These are phyloP conservation scores for Sipha flava DNA, from an alignment of 1,140 invertebrate genomes.

Conservation along the genomic window DNA sequence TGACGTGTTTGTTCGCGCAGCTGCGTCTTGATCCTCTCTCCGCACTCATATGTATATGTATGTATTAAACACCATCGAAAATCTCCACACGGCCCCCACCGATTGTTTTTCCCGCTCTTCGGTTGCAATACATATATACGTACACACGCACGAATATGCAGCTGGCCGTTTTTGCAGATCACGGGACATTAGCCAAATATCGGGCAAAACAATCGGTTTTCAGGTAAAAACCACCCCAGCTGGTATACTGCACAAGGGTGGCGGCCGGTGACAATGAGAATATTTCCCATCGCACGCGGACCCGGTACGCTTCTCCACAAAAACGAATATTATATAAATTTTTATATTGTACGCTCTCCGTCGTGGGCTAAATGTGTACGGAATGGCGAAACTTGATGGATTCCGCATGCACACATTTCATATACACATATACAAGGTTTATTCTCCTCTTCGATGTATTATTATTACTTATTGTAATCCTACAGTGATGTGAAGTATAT, in stretches of 20 bases:
- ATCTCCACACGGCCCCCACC: background rate
- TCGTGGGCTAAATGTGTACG: background rate
- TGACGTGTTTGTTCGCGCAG: background rate
- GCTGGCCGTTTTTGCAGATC: constrained; percentile 29
- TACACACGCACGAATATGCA: background rate
- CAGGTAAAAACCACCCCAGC: constrained; percentile 23
- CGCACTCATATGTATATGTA: background rate
- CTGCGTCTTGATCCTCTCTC: constrained; percentile 13
- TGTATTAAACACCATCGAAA: constrained; percentile 17
- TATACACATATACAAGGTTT: no score
- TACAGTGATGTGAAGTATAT: background rate
- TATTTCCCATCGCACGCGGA: background rate
- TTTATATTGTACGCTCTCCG: background rate
- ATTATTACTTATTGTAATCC: background rate
- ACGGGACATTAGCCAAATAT: constrained; percentile 32
- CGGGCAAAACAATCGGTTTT: constrained; percentile 31
- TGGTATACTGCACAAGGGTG: background rate
- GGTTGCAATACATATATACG: background rate
- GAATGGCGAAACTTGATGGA: background rate
- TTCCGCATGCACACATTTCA: no score
- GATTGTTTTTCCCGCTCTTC: constrained; percentile 20
- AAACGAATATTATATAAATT: background rate
- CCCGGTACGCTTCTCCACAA: background rate
- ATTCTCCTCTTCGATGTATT: background rate
- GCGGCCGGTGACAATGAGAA: constrained; percentile 29